Percentiles rank a stretch among this genome's conserved stretches.
Evolutionary conservation across 2,888 invertebrate species (phyloP).

Genomic region (Melanophora roralis): DNA sequence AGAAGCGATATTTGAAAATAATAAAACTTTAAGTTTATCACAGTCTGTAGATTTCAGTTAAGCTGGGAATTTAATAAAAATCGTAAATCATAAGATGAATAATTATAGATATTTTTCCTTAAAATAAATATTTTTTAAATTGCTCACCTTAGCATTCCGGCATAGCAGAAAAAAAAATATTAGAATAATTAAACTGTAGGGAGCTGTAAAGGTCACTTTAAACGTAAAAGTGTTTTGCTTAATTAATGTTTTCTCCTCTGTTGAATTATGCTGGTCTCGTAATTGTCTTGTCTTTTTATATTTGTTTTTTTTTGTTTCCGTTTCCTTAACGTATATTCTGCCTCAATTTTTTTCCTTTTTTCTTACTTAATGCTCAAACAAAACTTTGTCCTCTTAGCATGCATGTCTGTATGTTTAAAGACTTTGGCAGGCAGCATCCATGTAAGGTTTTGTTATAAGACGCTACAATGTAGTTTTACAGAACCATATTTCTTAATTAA

Average conservation of each 20-base stretch:
- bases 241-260: not conserved
- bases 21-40: no score
- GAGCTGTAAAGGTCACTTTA: not conserved
- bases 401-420: not conserved
- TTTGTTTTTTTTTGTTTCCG: not conserved
- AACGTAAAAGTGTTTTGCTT: not conserved
- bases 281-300: conserved; percentile 16
- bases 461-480: not conserved
- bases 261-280: conserved; percentile 53
- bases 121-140: no score
- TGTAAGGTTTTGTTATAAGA: not conserved
- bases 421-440: not conserved
- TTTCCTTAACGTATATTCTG: no score
- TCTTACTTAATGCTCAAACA: not conserved
- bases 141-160: no score
- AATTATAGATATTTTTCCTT: no score
- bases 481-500: conserved; percentile 66
- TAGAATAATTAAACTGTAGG: no score
- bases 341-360: no score
- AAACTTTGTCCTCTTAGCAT: conserved; percentile 39
- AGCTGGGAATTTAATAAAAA: no score
- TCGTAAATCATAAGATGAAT: no score
- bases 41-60: no score
- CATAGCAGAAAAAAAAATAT: no score
- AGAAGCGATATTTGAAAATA: no score